Evolutionary conservation across 2,888 invertebrate species (phyloP), one percentile per base, ranked within the genome.

Genomic region (Tenthredo notha): DNA sequence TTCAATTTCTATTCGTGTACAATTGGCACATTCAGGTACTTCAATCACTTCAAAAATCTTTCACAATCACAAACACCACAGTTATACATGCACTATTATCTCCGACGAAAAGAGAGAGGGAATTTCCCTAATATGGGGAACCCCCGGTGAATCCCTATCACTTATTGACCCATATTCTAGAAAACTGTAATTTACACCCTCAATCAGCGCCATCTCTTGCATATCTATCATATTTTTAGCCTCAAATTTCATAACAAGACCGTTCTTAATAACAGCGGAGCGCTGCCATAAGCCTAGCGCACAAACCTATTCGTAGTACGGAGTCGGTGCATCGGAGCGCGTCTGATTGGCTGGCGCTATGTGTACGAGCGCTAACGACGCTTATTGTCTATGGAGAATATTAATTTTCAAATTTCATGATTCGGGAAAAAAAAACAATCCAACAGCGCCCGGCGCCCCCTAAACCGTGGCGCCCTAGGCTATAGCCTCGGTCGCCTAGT

Each of bases 391-490:
- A n/a, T n/a, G n/a, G n/a, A n/a, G n/a, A n/a, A n/a, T n/a, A n/a
- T n/a, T n/a, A n/a, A n/a, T n/a, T n/a, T n/a, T n/a, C n/a, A n/a
- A n/a, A n/a, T n/a, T n/a, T n/a, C n/a, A n/a, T n/a, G n/a, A n/a
- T n/a, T n/a, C n/a, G n/a, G n/a, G n/a, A n/a, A n/a, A n/a, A n/a
- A n/a, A n/a, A n/a, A n/a, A n/a, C n/a, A n/a, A n/a, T n/a, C n/a
- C n/a, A n/a, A n/a, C n/a, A n/a, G n/a, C n/a, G n/a, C n/a, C n/a
- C n/a, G n/a, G n/a, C n/a, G n/a, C n/a, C 50, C 77, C 50, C 21
- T 37, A 77, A 77, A 15, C 77, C 77, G 54, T 50, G 50, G 77
- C 54, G 77, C 77, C 50, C 50, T 77, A 77, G 77, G 47, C 77
- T 47, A 54, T 77, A 77, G 50, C 54, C 54, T 77, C 54, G 77